Evolutionary conservation across 2,113 vertebrate genomes (phyloP).

Genomic region (Rhadina sibilatrix): DNA sequence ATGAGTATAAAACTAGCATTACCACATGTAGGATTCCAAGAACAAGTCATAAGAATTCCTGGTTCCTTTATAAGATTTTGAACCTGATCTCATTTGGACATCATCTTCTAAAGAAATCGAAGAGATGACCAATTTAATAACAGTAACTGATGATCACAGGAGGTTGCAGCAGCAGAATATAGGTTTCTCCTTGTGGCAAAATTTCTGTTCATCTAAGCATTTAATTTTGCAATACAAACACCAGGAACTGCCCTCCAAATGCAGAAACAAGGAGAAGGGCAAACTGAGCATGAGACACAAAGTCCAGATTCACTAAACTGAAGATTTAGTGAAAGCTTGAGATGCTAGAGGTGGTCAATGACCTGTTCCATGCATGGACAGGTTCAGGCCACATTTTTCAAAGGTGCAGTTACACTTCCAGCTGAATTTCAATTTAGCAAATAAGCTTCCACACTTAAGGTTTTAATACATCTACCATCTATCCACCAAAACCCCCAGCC

Average conservation of each 20-base stretch:
- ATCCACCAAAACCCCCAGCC: background rate
- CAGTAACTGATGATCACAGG: background rate
- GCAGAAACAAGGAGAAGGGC: background rate
- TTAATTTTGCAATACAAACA: background rate
- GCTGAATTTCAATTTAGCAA: background rate
- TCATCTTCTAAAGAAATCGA: constrained; percentile 44
- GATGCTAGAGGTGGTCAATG: background rate
- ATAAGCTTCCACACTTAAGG: background rate
- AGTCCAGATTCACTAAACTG: background rate
- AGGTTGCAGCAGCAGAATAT: background rate
- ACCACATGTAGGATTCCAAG: background rate
- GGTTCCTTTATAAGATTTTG: constrained; percentile 14
- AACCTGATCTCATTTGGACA: constrained; percentile 19
- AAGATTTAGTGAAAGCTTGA: background rate
- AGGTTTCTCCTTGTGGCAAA: background rate
- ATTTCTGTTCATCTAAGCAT: background rate
- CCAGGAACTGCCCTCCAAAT: background rate
- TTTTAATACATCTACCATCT: background rate
- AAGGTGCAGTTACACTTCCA: background rate
- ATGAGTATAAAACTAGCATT: constrained; percentile 12
- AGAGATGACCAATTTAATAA: constrained; percentile 24
- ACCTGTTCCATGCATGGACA: background rate
- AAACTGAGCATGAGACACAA: background rate
- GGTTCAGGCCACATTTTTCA: background rate
- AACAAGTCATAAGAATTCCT: constrained; percentile 41